Evolutionary conservation across 2,113 vertebrate genomes (phyloP).

Genomic region (Zosterops pallidus): DNA sequence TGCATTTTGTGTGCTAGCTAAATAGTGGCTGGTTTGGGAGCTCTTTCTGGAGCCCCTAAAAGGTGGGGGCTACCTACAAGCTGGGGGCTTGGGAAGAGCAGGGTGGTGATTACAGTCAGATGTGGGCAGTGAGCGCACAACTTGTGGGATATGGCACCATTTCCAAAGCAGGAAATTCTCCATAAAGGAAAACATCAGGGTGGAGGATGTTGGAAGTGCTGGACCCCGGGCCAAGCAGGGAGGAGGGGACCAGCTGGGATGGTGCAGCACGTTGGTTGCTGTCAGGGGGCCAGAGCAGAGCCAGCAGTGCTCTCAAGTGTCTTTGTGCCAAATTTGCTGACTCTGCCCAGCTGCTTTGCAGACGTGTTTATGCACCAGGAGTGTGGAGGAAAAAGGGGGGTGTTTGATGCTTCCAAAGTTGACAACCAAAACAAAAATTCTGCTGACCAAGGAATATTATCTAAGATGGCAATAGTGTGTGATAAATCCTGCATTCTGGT

Average conservation of each 20-base stretch:
- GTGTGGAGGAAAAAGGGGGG: not conserved
- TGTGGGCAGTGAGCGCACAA: not conserved
- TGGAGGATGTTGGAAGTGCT: not conserved
- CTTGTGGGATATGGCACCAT: not conserved
- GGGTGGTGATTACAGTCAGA: not conserved
- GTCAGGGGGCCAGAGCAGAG: not conserved
- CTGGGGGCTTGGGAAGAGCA: not conserved
- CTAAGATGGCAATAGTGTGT: not conserved
- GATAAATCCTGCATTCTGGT: not conserved
- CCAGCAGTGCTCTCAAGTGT: not conserved
- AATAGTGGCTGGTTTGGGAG: not conserved
- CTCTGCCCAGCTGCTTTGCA: not conserved
- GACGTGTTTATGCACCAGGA: not conserved
- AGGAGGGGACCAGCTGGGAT: not conserved
- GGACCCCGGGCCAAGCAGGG: fast-evolving
- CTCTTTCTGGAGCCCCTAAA: not conserved
- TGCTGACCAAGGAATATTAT: not conserved
- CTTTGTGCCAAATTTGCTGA: fast-evolving
- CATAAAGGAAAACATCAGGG: not conserved
- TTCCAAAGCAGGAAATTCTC: not conserved
- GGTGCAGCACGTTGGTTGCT: fast-evolving
- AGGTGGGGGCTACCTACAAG: not conserved
- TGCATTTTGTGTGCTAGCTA: not conserved
- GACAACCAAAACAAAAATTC: not conserved
- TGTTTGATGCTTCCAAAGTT: not conserved